Percentiles rank a stretch among this genome's conserved stretches.
phyloP scores from a whole-genome alignment of 2,888 invertebrate species.

The Nephrotoma appendiculata region DNA sequence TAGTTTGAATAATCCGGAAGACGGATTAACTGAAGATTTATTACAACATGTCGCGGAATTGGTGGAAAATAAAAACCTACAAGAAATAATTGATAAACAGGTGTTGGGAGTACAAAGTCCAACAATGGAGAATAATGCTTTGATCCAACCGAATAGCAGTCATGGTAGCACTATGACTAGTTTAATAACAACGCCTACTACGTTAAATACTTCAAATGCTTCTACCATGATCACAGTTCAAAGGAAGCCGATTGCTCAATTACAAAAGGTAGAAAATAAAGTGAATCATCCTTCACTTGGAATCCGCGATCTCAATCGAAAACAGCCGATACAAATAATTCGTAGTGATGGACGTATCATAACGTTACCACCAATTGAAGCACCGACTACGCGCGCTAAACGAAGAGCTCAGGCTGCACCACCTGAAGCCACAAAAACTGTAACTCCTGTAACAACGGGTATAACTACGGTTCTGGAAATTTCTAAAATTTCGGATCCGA shows the following conservation, averaged over 20 bases:
- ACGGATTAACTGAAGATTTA: conserved; percentile 53
- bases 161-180: background rate
- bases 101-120: conserved; percentile 32
- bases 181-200: background rate
- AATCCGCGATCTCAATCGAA: conserved; percentile 16
- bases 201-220: background rate
- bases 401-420: conserved; percentile 39
- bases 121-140: background rate
- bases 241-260: background rate
- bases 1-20: conserved; percentile 46
- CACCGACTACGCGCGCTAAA: conserved; percentile 65
- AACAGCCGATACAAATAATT: conserved; percentile 56
- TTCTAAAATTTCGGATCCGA: background rate
- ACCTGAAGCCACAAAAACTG: background rate
- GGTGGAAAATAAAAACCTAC: conserved; percentile 53
- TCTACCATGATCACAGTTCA: background rate
- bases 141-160: background rate
- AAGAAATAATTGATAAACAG: conserved; percentile 57
- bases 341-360: conserved; percentile 61
- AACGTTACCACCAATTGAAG: conserved; percentile 67
- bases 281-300: background rate
- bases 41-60: conserved; percentile 59
- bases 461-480: background rate
- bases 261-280: background rate
- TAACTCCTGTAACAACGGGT: conserved; percentile 9